A percentile compares a stretch with the other conserved stretches of the same genome.
Evolutionary conservation across 1,140 invertebrate genomes (phyloP).

Genomic region (Epicauta chinensis): DNA sequence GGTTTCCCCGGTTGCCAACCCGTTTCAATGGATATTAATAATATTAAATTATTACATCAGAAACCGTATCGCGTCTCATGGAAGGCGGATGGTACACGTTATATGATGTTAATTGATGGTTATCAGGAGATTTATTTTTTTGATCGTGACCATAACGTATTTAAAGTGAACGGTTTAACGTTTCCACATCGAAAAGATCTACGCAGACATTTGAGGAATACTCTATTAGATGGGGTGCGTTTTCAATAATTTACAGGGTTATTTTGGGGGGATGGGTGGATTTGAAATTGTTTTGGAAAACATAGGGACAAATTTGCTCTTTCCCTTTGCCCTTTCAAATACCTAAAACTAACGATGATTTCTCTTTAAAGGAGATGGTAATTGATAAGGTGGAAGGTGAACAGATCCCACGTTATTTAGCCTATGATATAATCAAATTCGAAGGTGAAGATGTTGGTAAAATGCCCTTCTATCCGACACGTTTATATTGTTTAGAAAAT

Average conservation of each 20-base stretch:
- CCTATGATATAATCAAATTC: constrained; percentile 91
- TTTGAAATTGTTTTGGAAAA: too few species aligned
- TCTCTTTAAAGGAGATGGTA: constrained; percentile 77
- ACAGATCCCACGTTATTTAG: constrained; percentile 80
- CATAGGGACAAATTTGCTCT: too few species aligned
- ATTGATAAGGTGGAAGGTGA: constrained; percentile 74
- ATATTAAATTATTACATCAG: constrained; percentile 67
- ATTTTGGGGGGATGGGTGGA: too few species aligned
- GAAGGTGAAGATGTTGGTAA: constrained; percentile 74
- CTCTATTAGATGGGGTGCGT: constrained; percentile 87
- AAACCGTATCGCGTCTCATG: constrained; percentile 95
- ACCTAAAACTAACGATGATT: too few species aligned
- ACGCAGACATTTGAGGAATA: constrained; percentile 66
- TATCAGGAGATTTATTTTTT: constrained; percentile 84
- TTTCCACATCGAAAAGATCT: constrained; percentile 75
- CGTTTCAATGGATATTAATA: constrained; percentile 87
- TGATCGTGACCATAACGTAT: constrained; percentile 94
- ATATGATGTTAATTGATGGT: constrained; percentile 93
- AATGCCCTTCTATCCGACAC: constrained; percentile 65
- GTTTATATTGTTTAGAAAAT: constrained; percentile 71
- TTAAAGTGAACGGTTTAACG: constrained; percentile 70
- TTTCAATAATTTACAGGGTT: constrained; percentile 5
- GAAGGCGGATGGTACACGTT: constrained; percentile 98
- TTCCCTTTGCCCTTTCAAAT: too few species aligned
- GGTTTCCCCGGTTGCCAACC: constrained; percentile 96